These are phyloP conservation scores for Misgurnus anguillicaudatus DNA, from an alignment of 2,113 vertebrate species.

Conservation along the genomic window DNA sequence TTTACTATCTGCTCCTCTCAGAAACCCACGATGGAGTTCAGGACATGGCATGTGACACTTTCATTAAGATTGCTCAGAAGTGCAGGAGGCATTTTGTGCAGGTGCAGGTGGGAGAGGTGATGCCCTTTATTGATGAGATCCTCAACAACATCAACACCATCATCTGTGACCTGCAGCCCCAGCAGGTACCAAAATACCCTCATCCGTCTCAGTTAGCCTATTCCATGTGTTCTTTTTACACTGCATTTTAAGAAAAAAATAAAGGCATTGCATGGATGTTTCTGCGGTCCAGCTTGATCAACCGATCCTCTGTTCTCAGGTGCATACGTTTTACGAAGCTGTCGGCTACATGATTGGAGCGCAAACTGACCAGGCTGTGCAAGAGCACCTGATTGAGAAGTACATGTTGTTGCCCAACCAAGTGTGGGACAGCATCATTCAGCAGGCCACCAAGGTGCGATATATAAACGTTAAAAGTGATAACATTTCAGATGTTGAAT, in stretches of 20 bases:
- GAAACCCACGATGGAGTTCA: conserved; percentile 98
- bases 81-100: conserved; percentile 98
- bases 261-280: neutral
- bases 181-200: conserved; percentile 80
- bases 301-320: conserved; percentile 68
- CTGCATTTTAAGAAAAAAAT: neutral
- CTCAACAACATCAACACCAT: conserved; percentile 99
- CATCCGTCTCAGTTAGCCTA: neutral
- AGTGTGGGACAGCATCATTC: conserved; percentile 99
- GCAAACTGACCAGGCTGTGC: conserved; percentile 95
- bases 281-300: neutral
- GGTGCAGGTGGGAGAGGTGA: conserved; percentile 98
- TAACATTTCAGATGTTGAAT: neutral
- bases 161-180: conserved; percentile 98
- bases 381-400: conserved; percentile 98
- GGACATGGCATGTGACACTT: conserved; percentile 99
- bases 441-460: conserved; percentile 97
- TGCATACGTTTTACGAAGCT: conserved; percentile 97
- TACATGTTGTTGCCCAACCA: conserved; percentile 99
- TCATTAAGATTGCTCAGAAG: conserved; percentile 99
- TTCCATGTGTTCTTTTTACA: neutral
- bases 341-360: conserved; percentile 99
- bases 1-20: conserved; percentile 55
- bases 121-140: conserved; percentile 99
- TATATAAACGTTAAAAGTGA: neutral